phyloP scores from a whole-genome alignment of 2,797 vertebrate genomes.

The Cheracebus regulus region DNA sequence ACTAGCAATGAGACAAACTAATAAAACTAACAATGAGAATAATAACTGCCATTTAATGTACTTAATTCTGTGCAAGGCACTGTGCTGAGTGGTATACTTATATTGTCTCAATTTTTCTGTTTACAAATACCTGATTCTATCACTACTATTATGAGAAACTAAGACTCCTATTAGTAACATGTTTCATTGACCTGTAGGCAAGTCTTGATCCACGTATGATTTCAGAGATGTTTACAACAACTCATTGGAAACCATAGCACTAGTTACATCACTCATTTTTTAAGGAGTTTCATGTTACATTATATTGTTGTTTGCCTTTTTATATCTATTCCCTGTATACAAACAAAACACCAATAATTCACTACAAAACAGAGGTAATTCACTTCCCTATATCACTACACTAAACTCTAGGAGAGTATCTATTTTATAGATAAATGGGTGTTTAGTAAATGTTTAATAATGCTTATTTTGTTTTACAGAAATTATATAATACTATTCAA shows the following conservation, averaged over 20 bases:
- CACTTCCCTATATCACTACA: background rate
- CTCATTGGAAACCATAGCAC: background rate
- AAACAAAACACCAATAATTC: background rate
- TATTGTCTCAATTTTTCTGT: background rate
- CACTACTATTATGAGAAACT: background rate
- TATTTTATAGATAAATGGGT: background rate
- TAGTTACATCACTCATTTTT: background rate
- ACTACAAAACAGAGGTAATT: background rate
- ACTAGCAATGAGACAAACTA: background rate
- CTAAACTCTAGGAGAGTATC: background rate
- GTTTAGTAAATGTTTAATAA: background rate
- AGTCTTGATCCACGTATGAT: background rate
- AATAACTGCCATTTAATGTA: background rate
- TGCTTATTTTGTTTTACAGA: background rate
- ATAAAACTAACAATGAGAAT: background rate
- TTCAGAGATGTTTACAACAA: background rate
- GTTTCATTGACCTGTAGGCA: background rate
- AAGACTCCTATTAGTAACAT: background rate
- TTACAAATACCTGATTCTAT: background rate
- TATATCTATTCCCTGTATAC: background rate
- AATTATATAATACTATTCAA: background rate
- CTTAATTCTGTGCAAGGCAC: background rate
- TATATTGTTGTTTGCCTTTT: background rate
- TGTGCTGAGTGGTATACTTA: background rate
- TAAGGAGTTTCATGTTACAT: background rate